These are phyloP conservation scores for Dasyprocta punctata DNA, from an alignment of 2,113 vertebrate species.

Conservation along the genomic window DNA sequence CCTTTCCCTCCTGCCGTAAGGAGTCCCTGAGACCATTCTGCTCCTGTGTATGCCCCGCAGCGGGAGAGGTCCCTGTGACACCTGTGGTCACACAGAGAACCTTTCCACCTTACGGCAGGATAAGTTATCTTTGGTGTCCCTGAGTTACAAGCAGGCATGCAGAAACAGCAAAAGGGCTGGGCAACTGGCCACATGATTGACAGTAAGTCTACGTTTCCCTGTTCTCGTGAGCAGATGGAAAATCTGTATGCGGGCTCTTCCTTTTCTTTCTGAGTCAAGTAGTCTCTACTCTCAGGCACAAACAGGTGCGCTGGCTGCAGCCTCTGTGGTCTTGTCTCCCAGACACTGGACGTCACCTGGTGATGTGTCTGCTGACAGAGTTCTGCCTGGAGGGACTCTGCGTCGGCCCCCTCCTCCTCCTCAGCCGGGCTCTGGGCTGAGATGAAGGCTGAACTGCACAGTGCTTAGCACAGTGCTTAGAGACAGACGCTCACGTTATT, in stretches of 20 bases:
- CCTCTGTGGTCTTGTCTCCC: neutral
- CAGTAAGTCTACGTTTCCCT: neutral
- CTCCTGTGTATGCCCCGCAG: rapidly evolving
- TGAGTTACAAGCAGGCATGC: neutral
- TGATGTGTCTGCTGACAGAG: neutral
- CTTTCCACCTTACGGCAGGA: neutral
- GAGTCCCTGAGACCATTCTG: neutral
- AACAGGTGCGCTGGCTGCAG: rapidly evolving
- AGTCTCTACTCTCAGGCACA: neutral
- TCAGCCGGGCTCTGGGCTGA: neutral
- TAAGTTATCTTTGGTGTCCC: neutral
- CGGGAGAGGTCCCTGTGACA: no score
- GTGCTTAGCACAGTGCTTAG: neutral
- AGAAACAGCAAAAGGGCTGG: neutral
- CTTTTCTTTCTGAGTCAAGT: neutral
- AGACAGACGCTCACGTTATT: no score
- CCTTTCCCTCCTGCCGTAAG: rapidly evolving
- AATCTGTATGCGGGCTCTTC: neutral
- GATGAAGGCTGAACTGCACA: neutral
- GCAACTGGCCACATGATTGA: rapidly evolving
- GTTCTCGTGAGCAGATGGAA: neutral
- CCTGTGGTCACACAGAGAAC: no score
- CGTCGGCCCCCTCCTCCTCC: neutral
- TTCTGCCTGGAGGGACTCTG: no score
- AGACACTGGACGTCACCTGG: neutral